Evolutionary conservation across 2,888 invertebrate species (phyloP).

Genomic region (Lochmaea crataegi): DNA sequence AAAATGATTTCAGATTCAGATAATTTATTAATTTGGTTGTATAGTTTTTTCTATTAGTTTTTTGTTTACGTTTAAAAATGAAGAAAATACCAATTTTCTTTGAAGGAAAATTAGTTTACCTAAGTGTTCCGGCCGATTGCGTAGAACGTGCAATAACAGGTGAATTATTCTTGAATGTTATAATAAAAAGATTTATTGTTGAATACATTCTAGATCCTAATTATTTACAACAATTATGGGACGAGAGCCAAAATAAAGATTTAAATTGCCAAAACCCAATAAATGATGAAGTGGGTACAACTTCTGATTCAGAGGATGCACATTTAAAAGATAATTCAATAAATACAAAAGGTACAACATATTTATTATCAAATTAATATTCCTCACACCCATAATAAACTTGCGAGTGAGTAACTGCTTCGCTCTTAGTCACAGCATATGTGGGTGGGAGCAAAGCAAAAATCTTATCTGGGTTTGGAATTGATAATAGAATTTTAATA

Average conservation of each 20-base stretch:
- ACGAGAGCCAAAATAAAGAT: background rate
- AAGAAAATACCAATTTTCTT: background rate
- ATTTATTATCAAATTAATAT: background rate
- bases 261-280: background rate
- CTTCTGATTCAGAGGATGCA: background rate
- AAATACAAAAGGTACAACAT: background rate
- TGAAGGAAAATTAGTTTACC: background rate
- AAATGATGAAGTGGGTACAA: background rate
- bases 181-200: background rate
- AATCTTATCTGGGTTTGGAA: background rate
- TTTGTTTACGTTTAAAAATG: background rate
- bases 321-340: background rate
- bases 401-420: background rate
- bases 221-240: background rate
- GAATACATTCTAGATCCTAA: background rate
- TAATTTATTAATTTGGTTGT: background rate
- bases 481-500: background rate
- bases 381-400: background rate
- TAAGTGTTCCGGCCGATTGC: slow-evolving; percentile 3
- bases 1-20: background rate
- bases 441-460: background rate
- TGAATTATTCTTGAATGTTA: background rate
- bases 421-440: background rate
- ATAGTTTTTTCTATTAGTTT: background rate
- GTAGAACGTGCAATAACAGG: background rate